Evolutionary conservation across 92 coral and sea anemone species (phyloP), one percentile per base, ranked within the genome.

Genomic region (Siderastrea siderea): DNA sequence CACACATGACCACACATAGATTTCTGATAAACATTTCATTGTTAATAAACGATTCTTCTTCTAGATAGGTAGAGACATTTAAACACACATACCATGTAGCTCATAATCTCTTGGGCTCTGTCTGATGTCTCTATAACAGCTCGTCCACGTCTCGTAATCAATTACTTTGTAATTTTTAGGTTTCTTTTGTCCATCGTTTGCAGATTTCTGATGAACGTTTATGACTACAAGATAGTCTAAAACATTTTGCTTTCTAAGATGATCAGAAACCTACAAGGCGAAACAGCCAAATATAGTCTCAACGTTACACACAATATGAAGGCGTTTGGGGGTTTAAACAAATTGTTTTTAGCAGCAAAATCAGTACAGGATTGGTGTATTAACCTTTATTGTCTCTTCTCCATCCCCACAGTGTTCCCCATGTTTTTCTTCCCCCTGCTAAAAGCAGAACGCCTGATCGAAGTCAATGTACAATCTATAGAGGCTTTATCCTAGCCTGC

Each of bases 11-110:
- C n/a, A n/a, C n/a, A n/a, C n/a, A n/a, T n/a, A n/a, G n/a, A n/a
- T n/a, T n/a, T n/a, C n/a, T n/a, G n/a, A n/a, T n/a, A n/a, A n/a
- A n/a, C n/a, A n/a, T n/a, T n/a, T n/a, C n/a, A n/a, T n/a, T n/a
- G n/a, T n/a, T n/a, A n/a, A n/a, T n/a, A n/a, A n/a, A n/a, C n/a
- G n/a, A n/a, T n/a, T n/a, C n/a, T n/a, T n/a, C n/a, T n/a, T n/a
- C n/a, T n/a, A n/a, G n/a, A n/a, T n/a, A n/a, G n/a, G n/a, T n/a
- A n/a, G n/a, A n/a, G n/a, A n/a, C n/a, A n/a, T n/a, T n/a, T n/a
- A n/a, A n/a, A 68, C 74, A 38, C 74, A 68, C 74, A 68, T 68
- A 68, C 74, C 74, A 68, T 68, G 74, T 68, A 68, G 74, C 74
- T 68, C 74, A 68, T 68, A 68, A 68, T 68, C 74, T 68, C 49